phyloP scores from a whole-genome alignment of 1,140 invertebrate genomes.

The Danaus plexippus region DNA sequence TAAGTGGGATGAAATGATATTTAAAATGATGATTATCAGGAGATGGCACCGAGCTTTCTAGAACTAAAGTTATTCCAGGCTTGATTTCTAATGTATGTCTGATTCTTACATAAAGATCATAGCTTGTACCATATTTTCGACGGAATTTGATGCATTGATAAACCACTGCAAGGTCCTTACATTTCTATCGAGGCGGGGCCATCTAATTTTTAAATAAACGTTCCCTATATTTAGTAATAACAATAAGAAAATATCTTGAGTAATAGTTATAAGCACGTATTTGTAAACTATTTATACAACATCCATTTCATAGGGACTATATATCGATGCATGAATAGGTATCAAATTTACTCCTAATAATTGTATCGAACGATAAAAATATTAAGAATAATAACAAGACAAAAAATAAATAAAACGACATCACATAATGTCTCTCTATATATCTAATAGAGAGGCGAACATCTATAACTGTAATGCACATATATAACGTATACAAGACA shows the following conservation, averaged over 20 bases:
- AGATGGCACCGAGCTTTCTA: slow-evolving; percentile 22
- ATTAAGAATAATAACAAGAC: slow-evolving; percentile 58
- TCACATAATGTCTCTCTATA: slow-evolving; percentile 55
- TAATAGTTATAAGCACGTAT: slow-evolving; percentile 49
- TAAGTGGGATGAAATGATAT: slow-evolving; percentile 19
- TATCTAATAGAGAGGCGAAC: slow-evolving; percentile 64
- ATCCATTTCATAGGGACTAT: slow-evolving; percentile 63
- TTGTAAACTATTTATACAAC: slow-evolving; percentile 59
- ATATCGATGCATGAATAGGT: slow-evolving; percentile 62
- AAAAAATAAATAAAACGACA: slow-evolving; percentile 54
- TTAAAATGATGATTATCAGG: slow-evolving; percentile 16
- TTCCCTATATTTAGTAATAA: slow-evolving; percentile 53
- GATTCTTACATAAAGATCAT: slow-evolving; percentile 28
- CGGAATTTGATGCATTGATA: slow-evolving; percentile 45
- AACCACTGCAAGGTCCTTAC: slow-evolving; percentile 52
- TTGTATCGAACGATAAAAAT: slow-evolving; percentile 38
- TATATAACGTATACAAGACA: slow-evolving; percentile 66
- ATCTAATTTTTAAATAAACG: slow-evolving; percentile 57
- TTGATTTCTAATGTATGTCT: slow-evolving; percentile 25
- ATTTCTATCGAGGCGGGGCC: slow-evolving; percentile 60
- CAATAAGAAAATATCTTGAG: slow-evolving; percentile 39
- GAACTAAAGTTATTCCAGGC: slow-evolving; percentile 19
- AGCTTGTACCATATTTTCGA: slow-evolving; percentile 50
- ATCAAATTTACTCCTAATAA: slow-evolving; percentile 54
- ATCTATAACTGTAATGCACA: slow-evolving; percentile 66